phyloP scores from a whole-genome alignment of 2,113 vertebrate genomes.

The Brachionichthys hirsutus region DNA sequence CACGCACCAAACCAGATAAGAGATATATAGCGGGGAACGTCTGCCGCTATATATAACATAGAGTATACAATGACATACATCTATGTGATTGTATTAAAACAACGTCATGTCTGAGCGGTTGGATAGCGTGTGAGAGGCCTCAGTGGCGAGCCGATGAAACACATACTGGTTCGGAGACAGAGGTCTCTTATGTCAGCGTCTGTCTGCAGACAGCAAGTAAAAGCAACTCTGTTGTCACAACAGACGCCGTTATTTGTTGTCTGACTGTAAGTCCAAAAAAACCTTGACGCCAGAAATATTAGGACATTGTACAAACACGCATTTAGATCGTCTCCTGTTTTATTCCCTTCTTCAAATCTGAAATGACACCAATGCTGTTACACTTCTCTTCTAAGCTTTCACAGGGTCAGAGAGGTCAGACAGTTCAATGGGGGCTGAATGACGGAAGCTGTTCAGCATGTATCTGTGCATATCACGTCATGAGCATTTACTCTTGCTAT shows the following conservation, averaged over 20 bases:
- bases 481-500: too few relatives aligned
- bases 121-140: slow-evolving; percentile 32
- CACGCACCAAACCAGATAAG: slow-evolving; percentile 14
- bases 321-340: background rate
- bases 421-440: too few relatives aligned
- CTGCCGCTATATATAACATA: slow-evolving; percentile 11
- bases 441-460: too few relatives aligned
- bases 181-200: slow-evolving; percentile 45
- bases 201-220: slow-evolving; percentile 33
- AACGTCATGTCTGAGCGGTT: slow-evolving; percentile 6
- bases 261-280: slow-evolving; percentile 1
- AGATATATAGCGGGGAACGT: slow-evolving; percentile 2
- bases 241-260: slow-evolving; percentile 38
- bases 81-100: slow-evolving; percentile 14
- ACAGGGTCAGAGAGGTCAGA: background rate
- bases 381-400: too few relatives aligned
- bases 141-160: slow-evolving; percentile 21
- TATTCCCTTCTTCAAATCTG: background rate
- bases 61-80: background rate
- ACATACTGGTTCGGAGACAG: slow-evolving; percentile 42
- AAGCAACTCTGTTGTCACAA: slow-evolving; percentile 58
- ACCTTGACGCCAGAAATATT: slow-evolving; percentile 17
- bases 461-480: too few relatives aligned
- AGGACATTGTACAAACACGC: background rate
- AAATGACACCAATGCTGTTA: background rate